Evolutionary conservation across 2,888 invertebrate species (phyloP).

Genomic region (Malthinus seriepunctatus): DNA sequence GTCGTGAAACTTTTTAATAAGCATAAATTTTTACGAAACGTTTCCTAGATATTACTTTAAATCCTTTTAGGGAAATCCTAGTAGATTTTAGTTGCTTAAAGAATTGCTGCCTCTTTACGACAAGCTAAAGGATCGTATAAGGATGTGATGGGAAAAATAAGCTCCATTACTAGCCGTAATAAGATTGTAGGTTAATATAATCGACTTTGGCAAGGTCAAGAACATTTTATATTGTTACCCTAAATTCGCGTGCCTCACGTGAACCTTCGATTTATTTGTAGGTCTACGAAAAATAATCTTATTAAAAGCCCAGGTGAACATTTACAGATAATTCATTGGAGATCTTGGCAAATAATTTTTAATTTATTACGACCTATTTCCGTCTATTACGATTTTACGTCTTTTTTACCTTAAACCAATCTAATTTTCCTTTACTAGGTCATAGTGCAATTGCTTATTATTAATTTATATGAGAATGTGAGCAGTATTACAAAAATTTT

Average conservation of each 20-base stretch:
- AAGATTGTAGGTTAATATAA: constrained; percentile 15
- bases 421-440: no score
- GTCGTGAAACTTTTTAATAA: not conserved
- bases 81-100: not conserved
- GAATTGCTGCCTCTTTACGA: not conserved
- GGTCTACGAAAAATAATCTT: not conserved
- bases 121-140: not conserved
- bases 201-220: constrained; percentile 22
- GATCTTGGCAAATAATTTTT: not conserved
- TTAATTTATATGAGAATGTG: no score
- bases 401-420: no score
- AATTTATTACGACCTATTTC: not conserved
- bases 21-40: not conserved
- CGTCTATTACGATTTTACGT: no score
- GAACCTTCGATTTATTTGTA: constrained; percentile 21
- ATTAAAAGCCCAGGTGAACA: constrained; percentile 1
- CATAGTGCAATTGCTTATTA: no score
- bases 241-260: constrained; percentile 29
- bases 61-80: not conserved
- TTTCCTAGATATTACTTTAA: not conserved
- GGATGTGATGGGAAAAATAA: not conserved
- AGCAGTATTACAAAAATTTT: no score
- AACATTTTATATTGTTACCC: constrained; percentile 14
- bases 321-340: no score
- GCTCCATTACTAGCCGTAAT: not conserved